These are phyloP conservation scores for Pocillopora grandis DNA, from an alignment of 92 coral and sea anemone species.

Conservation along the genomic window DNA sequence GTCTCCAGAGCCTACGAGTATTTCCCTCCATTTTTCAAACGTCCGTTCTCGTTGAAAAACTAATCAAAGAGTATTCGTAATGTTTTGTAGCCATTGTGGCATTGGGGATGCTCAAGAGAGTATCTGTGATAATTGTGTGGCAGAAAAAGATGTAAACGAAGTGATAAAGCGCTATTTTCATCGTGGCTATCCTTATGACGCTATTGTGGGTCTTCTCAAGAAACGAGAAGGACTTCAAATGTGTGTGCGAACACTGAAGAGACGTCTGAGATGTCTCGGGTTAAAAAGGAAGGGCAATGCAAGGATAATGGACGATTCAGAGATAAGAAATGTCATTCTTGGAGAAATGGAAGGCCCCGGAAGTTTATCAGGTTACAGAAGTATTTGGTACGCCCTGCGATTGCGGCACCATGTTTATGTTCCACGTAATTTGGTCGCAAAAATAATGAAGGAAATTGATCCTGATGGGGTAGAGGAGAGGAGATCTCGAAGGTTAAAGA, in stretches of 20 bases:
- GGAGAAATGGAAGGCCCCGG: constrained; percentile 54
- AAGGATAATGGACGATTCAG: constrained; percentile 27
- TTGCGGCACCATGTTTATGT: constrained; percentile 38
- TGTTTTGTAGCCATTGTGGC: constrained; percentile 6
- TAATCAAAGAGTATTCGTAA: not conserved
- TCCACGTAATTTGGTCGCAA: constrained; percentile 44
- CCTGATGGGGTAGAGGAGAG: constrained; percentile 46
- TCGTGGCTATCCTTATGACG: constrained; percentile 54
- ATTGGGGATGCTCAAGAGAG: constrained; percentile 2
- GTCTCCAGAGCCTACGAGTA: not conserved
- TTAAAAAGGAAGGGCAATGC: constrained; percentile 45
- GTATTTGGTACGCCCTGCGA: constrained; percentile 52
- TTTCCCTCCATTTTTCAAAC: constrained; percentile 10
- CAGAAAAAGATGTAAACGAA: constrained; percentile 29
- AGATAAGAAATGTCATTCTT: constrained; percentile 35
- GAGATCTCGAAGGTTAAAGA: constrained; percentile 23
- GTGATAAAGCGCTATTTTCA: constrained; percentile 52
- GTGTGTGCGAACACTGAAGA: constrained; percentile 53
- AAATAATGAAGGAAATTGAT: constrained; percentile 48
- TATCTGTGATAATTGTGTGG: constrained; percentile 40
- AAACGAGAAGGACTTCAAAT: constrained; percentile 36
- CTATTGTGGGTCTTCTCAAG: constrained; percentile 52
- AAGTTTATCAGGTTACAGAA: constrained; percentile 39
- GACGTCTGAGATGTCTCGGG: constrained; percentile 49
- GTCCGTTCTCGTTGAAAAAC: not conserved